Conservation (phyloP, 2,113 vertebrate species). For the Calidris pygmaea region DNA sequence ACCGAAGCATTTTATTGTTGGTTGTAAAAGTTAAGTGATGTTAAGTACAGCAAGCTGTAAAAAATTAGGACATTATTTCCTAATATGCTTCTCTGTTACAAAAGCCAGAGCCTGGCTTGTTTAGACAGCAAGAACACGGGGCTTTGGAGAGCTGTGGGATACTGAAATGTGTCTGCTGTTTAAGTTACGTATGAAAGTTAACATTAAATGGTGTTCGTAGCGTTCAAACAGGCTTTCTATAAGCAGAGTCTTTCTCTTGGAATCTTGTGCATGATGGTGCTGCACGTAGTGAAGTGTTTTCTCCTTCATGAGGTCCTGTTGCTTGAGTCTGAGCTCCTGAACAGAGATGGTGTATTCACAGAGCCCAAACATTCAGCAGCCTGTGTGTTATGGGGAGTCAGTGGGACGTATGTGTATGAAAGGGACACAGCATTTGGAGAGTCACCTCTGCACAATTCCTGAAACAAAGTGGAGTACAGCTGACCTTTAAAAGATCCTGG, state of each 20-base stretch:
- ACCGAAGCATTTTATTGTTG: neutral
- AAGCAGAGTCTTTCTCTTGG: neutral
- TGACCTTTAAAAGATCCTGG: neutral
- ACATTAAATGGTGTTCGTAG: rapidly evolving
- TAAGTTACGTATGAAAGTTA: neutral
- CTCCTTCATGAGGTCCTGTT: neutral
- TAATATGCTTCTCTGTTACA: neutral
- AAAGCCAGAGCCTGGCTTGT: neutral
- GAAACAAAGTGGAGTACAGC: neutral
- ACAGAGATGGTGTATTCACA: neutral
- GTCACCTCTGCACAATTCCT: neutral
- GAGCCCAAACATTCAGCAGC: neutral
- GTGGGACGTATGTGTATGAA: neutral
- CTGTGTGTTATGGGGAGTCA: rapidly evolving
- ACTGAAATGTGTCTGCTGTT: neutral
- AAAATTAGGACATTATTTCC: neutral
- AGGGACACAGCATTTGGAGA: neutral
- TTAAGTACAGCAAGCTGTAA: constrained; percentile 14
- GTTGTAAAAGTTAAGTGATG: constrained; percentile 36
- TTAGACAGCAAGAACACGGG: neutral
- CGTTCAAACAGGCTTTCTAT: neutral
- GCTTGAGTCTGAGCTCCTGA: neutral
- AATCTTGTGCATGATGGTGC: neutral
- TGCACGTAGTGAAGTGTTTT: neutral
- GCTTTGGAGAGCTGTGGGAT: neutral